Percentiles rank a stretch among this genome's conserved stretches.
phyloP scores from a whole-genome alignment of 2,113 vertebrate genomes.

The Pantherophis guttatus region DNA sequence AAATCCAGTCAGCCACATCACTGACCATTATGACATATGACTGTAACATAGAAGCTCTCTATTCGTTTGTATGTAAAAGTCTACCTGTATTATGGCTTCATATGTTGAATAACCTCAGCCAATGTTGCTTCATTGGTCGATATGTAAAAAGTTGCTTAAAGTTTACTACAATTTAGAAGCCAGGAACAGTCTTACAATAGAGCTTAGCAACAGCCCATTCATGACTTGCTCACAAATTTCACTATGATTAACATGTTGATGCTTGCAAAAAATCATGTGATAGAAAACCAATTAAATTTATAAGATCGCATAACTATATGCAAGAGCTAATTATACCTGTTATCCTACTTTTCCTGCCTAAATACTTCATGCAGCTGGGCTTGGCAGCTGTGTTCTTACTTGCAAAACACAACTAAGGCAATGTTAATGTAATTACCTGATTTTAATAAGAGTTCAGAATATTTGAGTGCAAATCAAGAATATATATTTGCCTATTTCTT shows the following conservation, averaged over 20 bases:
- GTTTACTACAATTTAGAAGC: not conserved
- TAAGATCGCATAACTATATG: not conserved
- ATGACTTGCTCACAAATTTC: not conserved
- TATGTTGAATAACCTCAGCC: not conserved
- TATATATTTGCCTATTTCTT: not conserved
- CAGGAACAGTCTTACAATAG: not conserved
- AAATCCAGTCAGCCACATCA: not conserved
- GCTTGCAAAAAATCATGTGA: not conserved
- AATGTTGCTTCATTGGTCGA: not conserved
- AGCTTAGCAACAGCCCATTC: not conserved
- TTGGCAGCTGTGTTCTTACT: not conserved
- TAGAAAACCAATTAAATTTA: not conserved
- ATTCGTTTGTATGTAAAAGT: not conserved
- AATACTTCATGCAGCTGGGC: not conserved
- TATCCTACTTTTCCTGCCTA: not conserved
- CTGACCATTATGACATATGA: not conserved
- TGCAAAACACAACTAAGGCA: conserved; percentile 1
- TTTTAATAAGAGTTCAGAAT: not conserved
- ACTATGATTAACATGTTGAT: not conserved
- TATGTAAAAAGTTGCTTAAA: not conserved
- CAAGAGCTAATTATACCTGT: not conserved
- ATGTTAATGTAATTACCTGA: not conserved
- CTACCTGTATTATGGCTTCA: not conserved
- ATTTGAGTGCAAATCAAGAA: not conserved
- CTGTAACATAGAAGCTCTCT: not conserved